Evolutionary conservation across 2,113 vertebrate genomes (phyloP).

Genomic region (Chaetorhynchus papuensis): DNA sequence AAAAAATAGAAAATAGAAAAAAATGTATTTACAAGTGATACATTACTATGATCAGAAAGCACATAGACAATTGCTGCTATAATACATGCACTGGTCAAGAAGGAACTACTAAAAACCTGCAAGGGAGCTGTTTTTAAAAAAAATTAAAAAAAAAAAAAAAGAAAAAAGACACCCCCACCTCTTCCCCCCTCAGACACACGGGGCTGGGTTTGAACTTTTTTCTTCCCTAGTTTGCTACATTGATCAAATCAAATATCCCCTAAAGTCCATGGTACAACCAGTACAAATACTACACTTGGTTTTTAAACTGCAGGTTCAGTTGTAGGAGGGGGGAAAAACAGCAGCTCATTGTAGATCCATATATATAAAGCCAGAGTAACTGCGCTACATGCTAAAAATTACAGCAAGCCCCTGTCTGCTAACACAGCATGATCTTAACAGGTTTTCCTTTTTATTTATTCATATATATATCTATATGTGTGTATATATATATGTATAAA

Average conservation of each 20-base stretch:
- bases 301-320: constrained; percentile 54
- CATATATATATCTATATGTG: constrained; percentile 47
- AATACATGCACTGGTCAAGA: constrained; percentile 77
- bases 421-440: constrained; percentile 70
- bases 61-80: constrained; percentile 75
- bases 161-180: not conserved
- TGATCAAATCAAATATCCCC: constrained; percentile 69
- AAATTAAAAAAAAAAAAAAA: not conserved
- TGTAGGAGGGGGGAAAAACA: not conserved
- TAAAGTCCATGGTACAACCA: constrained; percentile 47
- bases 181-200: not conserved
- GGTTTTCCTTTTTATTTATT: constrained; percentile 65
- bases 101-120: constrained; percentile 66
- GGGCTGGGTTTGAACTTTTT: constrained; percentile 24
- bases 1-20: constrained; percentile 84
- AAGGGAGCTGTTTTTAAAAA: constrained; percentile 43
- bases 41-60: constrained; percentile 80
- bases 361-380: constrained; percentile 71
- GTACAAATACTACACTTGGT: constrained; percentile 72
- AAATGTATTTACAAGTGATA: constrained; percentile 87
- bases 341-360: constrained; percentile 66
- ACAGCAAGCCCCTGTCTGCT: constrained; percentile 76
- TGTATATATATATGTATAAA: constrained; percentile 70
- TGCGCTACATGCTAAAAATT: constrained; percentile 77
- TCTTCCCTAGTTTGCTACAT: constrained; percentile 75